Base-by-base conservation (phyloP, 1,140 invertebrate species). In the Leguminivora glycinivorella region DNA sequence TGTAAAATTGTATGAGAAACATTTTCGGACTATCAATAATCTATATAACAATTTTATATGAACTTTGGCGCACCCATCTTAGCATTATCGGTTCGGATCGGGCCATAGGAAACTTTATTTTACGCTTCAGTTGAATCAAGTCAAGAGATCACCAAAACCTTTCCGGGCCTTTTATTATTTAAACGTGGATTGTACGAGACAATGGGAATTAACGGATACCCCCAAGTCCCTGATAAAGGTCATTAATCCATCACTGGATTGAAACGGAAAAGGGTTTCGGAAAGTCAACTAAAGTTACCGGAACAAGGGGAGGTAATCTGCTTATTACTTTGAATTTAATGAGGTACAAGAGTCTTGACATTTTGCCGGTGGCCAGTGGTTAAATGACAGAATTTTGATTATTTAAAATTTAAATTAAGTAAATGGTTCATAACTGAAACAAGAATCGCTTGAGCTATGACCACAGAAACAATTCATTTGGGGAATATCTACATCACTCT, bases 181-280 rank as follows among this genome's bases (percentile, higher is more conserved):
- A 63, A 31, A 63, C 29, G 58, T 17, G 58, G n/a, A 63, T 63
- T 31, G 58, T 17, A 17, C 26, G 25, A 19, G 58, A 63, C 58
- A 63, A 63, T 29, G 58, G 58, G 58, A 63, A 63, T 63, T 63
- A 63, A 31, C 17, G 58, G 58, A 26, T 29, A 63, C 58, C 19
- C n/a, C 26, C 9, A 63, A 63, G 58, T 63, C 31, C 26, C 26
- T 63, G 58, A 63, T 63, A 63, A 63, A 63, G 58, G 58, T 34
- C 58, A 63, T 63, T 63, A 63, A 63, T 63, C 58, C 26, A 63
- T 63, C n/a, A 63, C 25, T 17, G 58, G 58, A 63, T 63, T 63
- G 58, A 63, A 63, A 34, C n/a, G 58, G 14, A 29, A 63, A 63
- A 63, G 34, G 58, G 58, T 26, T 63, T 29, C 58, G 14, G 58